Evolutionary conservation across 2,113 vertebrate species (phyloP).

Genomic region (Lycocorax pyrrhopterus): DNA sequence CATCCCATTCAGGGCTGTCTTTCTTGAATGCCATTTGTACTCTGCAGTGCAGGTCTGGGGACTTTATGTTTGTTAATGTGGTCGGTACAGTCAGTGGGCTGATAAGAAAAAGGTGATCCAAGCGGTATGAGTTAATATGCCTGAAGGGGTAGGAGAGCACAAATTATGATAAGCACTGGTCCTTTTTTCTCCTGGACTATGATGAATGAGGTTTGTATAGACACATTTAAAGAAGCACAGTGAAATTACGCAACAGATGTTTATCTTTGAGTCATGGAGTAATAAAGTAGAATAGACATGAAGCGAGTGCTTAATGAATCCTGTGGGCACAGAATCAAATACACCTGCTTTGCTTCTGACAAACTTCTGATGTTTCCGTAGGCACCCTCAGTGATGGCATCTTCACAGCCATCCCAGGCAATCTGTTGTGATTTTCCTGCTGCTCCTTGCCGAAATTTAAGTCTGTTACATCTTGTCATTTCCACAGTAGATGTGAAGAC

Average conservation of each 20-base stretch:
- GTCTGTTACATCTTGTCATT: neutral
- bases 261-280: neutral
- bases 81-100: neutral
- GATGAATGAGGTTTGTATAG: neutral
- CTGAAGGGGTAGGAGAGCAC: neutral
- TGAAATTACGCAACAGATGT: neutral
- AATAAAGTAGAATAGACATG: neutral
- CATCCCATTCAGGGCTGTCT: neutral
- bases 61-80: neutral
- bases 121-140: neutral
- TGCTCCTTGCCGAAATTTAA: neutral
- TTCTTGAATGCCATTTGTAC: neutral
- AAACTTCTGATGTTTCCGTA: neutral
- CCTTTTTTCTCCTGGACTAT: neutral
- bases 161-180: neutral
- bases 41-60: neutral
- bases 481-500: neutral
- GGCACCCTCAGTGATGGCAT: neutral
- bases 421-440: neutral
- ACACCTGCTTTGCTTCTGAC: conserved; percentile 17
- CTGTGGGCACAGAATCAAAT: neutral
- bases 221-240: neutral
- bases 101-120: neutral
- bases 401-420: neutral
- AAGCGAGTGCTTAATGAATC: neutral